Percentiles rank a stretch among this genome's conserved stretches.
Conservation (phyloP, 2,113 vertebrate species). For the Apteryx owenii region DNA sequence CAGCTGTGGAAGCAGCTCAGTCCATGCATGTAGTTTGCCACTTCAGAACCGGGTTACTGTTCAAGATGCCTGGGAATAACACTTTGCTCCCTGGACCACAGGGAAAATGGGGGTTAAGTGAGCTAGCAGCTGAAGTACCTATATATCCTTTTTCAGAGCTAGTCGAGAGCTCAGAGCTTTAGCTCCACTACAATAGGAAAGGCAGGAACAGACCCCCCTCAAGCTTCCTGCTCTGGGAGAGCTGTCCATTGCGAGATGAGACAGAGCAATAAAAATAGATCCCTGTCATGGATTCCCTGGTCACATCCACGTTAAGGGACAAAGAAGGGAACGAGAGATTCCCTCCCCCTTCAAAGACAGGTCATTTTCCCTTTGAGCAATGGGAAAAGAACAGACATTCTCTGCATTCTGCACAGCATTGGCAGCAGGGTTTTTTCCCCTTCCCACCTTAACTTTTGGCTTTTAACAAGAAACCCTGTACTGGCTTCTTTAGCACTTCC, state of each 20-base stretch:
- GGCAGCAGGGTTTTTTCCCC: neutral
- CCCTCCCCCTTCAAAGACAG: neutral
- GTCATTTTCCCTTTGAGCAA: neutral
- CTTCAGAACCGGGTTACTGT: neutral
- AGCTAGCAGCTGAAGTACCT: neutral
- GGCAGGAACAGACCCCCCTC: neutral
- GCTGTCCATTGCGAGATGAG: neutral
- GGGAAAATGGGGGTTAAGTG: neutral
- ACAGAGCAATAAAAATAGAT: neutral
- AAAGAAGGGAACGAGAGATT: neutral
- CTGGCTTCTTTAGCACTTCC: neutral
- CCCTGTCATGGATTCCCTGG: neutral
- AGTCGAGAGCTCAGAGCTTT: neutral
- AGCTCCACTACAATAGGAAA: neutral
- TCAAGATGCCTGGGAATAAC: neutral
- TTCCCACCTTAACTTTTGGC: conserved; percentile 9
- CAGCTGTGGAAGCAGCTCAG: conserved; percentile 14
- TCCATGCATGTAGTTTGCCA: neutral
- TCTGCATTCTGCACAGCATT: neutral
- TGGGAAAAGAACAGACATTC: neutral
- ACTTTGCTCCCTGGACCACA: neutral
- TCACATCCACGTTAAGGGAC: neutral
- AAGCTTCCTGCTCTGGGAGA: neutral
- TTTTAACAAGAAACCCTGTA: neutral
- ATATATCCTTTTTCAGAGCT: neutral